These are phyloP conservation scores for Pseudolycoriella hygida DNA, from an alignment of 2,888 invertebrate species.

Conservation along the genomic window DNA sequence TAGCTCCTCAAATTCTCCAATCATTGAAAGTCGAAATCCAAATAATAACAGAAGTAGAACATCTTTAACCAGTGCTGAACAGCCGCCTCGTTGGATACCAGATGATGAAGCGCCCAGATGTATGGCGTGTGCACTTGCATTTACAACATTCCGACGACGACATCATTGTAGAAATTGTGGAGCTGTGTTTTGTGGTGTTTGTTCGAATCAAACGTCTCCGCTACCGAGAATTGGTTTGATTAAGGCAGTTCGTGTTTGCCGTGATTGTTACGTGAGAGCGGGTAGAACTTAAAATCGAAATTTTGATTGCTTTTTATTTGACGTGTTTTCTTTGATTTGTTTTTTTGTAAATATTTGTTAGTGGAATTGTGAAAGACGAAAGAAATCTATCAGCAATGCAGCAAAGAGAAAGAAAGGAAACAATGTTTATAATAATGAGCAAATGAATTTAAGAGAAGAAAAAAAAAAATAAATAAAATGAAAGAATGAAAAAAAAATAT, in stretches of 20 bases:
- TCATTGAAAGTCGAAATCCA: conserved; percentile 9
- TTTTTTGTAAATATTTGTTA: not conserved
- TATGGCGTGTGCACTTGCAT: conserved; percentile 80
- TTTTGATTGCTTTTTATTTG: not conserved
- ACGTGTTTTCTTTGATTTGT: not conserved
- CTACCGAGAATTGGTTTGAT: conserved; percentile 81
- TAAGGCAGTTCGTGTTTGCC: conserved; percentile 85
- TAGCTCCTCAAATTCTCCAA: conserved; percentile 20
- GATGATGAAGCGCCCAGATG: conserved; percentile 83
- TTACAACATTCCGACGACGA: conserved; percentile 85
- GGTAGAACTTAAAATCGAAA: conserved; percentile 4
- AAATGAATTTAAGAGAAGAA: no score
- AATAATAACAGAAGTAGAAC: not conserved
- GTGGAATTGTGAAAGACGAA: no score
- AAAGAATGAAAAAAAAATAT: no score
- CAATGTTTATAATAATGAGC: no score
- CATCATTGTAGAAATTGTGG: conserved; percentile 98
- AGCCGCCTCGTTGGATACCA: conserved; percentile 85
- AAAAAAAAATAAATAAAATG: no score
- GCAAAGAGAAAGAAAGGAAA: no score
- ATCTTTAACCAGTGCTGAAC: conserved; percentile 11
- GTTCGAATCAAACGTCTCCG: conserved; percentile 84
- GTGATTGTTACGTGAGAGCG: conserved; percentile 22
- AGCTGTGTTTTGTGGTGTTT: conserved; percentile 79
- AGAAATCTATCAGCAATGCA: not conserved